Evolutionary conservation across 2,797 vertebrate species (phyloP), one percentile per base, ranked within the genome.

Genomic region (Orientallactaga sibirica): DNA sequence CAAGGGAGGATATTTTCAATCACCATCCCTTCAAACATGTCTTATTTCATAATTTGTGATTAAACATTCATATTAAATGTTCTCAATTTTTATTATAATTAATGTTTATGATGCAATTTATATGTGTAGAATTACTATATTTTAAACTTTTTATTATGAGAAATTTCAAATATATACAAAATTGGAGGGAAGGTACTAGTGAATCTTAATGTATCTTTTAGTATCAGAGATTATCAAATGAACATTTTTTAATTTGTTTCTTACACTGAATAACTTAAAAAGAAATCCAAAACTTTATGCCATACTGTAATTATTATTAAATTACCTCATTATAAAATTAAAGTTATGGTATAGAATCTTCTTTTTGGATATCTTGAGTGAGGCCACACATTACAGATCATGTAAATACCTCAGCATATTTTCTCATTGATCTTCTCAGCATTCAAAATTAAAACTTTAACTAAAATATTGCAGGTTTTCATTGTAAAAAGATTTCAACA

Each of bases 31-130:
- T 82, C 15, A 68, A 15, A 81, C 43, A 4, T 5, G 48, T 64
- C 80, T 90, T 89, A 88, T 85, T 85, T 81, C 62, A 19, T 68
- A 92, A 85, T 74, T 43, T 18, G 2, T 80, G 8, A 78, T 61
- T 5, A 74, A 92, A 18, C 3, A 0, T 80, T 92, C 67, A 88
- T 43, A n/a, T 67, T 80, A 86, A 73, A 55, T 86, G 20, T 76
- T 58, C 9, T 52, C 33, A 67, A 48, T 8, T 92, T 79, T 94
- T 10, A 75, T 85, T 85, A 20, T 55, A 76, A 4, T 71, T 41
- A 82, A 16, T 78, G 2, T 83, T 92, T 86, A 41, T 80, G 24
- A 22, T 81, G 7, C 6, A 82, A 37, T 70, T 22, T 87, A 15
- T 19, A 62, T 25, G 29, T 70, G 29, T 8, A 78, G 10, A 25